These are phyloP conservation scores for Mellivora capensis DNA, from an alignment of 2,113 vertebrate species.

Conservation along the genomic window DNA sequence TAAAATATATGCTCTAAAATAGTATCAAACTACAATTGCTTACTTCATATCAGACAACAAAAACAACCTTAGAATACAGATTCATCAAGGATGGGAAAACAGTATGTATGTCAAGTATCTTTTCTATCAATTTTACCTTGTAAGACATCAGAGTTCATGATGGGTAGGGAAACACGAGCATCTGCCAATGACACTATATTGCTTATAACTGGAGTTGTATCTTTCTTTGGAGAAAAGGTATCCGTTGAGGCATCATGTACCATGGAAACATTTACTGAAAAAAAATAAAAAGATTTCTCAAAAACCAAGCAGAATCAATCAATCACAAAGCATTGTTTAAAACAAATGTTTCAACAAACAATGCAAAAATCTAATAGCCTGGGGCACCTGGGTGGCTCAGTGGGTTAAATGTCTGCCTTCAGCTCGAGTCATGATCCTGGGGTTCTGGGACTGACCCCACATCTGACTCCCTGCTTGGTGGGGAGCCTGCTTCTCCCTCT, in stretches of 20 bases:
- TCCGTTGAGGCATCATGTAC: slow-evolving; percentile 77
- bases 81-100: slow-evolving; percentile 21
- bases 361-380: not conserved
- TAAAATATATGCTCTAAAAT: not conserved
- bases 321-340: slow-evolving; percentile 17
- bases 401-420: not conserved
- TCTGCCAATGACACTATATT: slow-evolving; percentile 93
- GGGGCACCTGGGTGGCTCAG: not conserved
- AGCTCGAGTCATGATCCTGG: not conserved
- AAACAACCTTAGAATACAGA: slow-evolving; percentile 8
- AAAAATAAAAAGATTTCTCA: slow-evolving; percentile 64
- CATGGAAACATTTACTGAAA: slow-evolving; percentile 80
- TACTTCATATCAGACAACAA: slow-evolving; percentile 26
- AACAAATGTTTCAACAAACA: not conserved
- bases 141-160: slow-evolving; percentile 80
- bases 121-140: slow-evolving; percentile 83
- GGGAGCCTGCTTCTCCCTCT: not conserved
- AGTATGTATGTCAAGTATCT: not conserved
- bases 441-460: not conserved
- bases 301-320: not conserved
- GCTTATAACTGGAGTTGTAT: slow-evolving; percentile 93
- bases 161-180: slow-evolving; percentile 81
- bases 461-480: not conserved
- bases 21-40: slow-evolving; percentile 27
- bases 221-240: slow-evolving; percentile 81